Evolutionary conservation across 2,888 invertebrate species (phyloP), one percentile per base, ranked within the genome.

Genomic region (Leptarthrus brevirostris): DNA sequence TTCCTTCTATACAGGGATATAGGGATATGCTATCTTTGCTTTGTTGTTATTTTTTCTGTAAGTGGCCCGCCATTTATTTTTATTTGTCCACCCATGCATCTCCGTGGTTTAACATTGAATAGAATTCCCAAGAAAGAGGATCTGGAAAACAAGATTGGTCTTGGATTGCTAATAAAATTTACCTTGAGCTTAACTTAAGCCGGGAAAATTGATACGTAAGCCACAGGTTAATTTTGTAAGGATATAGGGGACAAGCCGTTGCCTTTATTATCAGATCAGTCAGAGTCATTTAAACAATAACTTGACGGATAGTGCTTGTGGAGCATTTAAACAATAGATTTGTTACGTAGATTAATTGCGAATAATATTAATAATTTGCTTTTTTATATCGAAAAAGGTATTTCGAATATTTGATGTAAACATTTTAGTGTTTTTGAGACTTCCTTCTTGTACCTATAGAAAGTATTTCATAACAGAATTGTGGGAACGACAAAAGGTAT

Each of bases 121-220:
- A 10, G 20, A 30, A 24, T 54, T n/a, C 30, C 3, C 24, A n/a
- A 2, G 54, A 54, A 26, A 20, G 40, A 34, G 30, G 30, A 52
- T 34, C 24, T 52, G 52, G 12, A 12, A 69, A 69, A 34, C 69
- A 69, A 44, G 52, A 69, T 69, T 69, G 69, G 71, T 18, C 44
- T 44, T 24, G 54, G 71, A 71, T 54, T 44, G 44, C 54, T 73
- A 73, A 73, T 66, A 73, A 73, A 73, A 69, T 73, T 66, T 69
- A 52, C 66, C 66, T 53, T 66, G 66, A 66, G 64, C 66, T 52
- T 22, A 69, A 69, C 66, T 66, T 66, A 73, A 73, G 53, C 64
- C 30, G 54, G 64, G 56, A 64, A 73, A 73, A 73, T 73, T 73
- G 73, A 73, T 73, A 73, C 56, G 24, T 73, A 74, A 74, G 69